Evolutionary conservation across 2,888 invertebrate species (phyloP).

Genomic region (Meandrusa payeni): DNA sequence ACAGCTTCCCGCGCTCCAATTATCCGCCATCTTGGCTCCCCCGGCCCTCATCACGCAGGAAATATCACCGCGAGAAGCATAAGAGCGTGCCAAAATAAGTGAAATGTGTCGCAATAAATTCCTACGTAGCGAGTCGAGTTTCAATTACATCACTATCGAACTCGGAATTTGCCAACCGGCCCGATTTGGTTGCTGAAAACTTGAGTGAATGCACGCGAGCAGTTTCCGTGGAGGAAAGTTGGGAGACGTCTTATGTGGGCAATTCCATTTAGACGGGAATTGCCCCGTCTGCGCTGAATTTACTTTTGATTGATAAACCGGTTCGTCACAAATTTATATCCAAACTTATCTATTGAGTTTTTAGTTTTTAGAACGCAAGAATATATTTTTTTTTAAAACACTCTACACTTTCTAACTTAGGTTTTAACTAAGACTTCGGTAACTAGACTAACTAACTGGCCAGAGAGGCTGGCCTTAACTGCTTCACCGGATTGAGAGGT

Average conservation of each 20-base stretch:
- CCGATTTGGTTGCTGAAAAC: slow-evolving; percentile 28
- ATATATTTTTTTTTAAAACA: too few species aligned
- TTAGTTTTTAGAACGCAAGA: neutral
- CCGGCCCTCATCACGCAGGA: slow-evolving; percentile 12
- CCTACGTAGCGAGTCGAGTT: slow-evolving; percentile 34
- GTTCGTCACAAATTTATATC: slow-evolving; percentile 3
- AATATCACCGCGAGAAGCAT: slow-evolving; percentile 17
- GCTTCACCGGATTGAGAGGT: too few species aligned
- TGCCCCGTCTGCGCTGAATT: neutral
- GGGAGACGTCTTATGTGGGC: slow-evolving; percentile 12
- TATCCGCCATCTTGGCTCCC: slow-evolving; percentile 22
- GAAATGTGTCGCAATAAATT: slow-evolving; percentile 42
- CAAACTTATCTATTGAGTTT: slow-evolving; percentile 3
- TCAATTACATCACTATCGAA: slow-evolving; percentile 38
- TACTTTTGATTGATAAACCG: slow-evolving; percentile 7
- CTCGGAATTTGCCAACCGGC: slow-evolving; percentile 31
- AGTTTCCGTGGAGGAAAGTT: slow-evolving; percentile 33
- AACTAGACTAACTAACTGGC: too few species aligned
- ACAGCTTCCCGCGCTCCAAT: slow-evolving; percentile 11
- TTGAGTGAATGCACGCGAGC: slow-evolving; percentile 30
- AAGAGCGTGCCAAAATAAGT: slow-evolving; percentile 35
- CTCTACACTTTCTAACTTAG: too few species aligned
- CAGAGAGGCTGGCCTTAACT: too few species aligned
- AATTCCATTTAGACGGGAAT: slow-evolving; percentile 10
- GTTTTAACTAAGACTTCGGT: too few species aligned